Conservation (phyloP, 1,140 invertebrate genomes). For the Diachasma alloeum region DNA sequence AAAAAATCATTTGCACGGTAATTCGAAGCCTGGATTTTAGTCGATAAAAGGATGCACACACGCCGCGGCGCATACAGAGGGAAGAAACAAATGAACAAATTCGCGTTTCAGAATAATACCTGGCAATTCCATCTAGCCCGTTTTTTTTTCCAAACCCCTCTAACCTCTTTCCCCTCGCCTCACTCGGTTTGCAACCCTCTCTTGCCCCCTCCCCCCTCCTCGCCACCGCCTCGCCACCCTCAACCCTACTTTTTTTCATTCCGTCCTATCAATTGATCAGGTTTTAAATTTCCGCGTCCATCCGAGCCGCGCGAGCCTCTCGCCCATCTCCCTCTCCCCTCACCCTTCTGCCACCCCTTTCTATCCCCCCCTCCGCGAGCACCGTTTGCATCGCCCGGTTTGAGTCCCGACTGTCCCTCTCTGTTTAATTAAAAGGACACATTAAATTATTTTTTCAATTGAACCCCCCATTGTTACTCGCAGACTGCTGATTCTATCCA, state of each 20-base stretch:
- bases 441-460: slow-evolving; percentile 67
- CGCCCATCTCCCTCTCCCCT: slow-evolving; percentile 41
- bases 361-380: slow-evolving; percentile 24
- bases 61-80: slow-evolving; percentile 62
- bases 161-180: slow-evolving; percentile 37
- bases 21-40: slow-evolving; percentile 67
- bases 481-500: slow-evolving; percentile 64
- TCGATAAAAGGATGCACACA: slow-evolving; percentile 66
- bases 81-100: slow-evolving; percentile 67
- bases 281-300: slow-evolving; percentile 65
- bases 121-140: slow-evolving; percentile 63
- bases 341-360: slow-evolving; percentile 37
- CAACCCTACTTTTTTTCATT: slow-evolving; percentile 65
- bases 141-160: slow-evolving; percentile 23
- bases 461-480: slow-evolving; percentile 64
- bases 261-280: slow-evolving; percentile 67
- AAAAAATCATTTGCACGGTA: slow-evolving; percentile 67
- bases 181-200: slow-evolving; percentile 49
- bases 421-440: slow-evolving; percentile 66
- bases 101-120: slow-evolving; percentile 66
- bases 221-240: slow-evolving; percentile 47
- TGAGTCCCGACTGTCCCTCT: slow-evolving; percentile 47
- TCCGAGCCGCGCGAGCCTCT: slow-evolving; percentile 56
- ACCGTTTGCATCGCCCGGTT: slow-evolving; percentile 34
- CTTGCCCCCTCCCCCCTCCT: slow-evolving; percentile 36